phyloP scores from a whole-genome alignment of 2,888 invertebrate genomes.

The Pteria penguin region DNA sequence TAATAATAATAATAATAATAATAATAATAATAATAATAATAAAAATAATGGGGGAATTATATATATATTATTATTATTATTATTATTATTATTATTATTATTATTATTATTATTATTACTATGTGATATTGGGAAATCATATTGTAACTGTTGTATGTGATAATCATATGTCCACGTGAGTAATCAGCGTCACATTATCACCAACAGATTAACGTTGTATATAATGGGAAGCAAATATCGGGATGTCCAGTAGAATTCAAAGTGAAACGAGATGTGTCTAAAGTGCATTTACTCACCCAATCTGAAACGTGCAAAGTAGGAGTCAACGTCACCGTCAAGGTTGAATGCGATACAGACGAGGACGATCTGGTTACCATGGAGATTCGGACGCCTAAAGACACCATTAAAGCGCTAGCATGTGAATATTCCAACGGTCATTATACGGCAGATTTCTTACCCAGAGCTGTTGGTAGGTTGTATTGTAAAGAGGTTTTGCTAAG shows the following conservation, averaged over 20 bases:
- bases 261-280: slow-evolving; percentile 91
- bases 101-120: too few species aligned
- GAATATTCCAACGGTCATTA: slow-evolving; percentile 40
- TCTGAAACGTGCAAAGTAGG: slow-evolving; percentile 53
- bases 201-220: slow-evolving; percentile 83
- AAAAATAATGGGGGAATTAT: too few species aligned
- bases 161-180: too few species aligned
- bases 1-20: too few species aligned
- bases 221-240: slow-evolving; percentile 83
- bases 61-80: too few species aligned
- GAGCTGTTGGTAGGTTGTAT: slow-evolving; percentile 56
- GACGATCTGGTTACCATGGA: slow-evolving; percentile 90
- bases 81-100: too few species aligned
- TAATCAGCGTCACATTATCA: too few species aligned
- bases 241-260: slow-evolving; percentile 88
- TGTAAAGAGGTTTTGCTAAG: neutral
- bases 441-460: slow-evolving; percentile 56
- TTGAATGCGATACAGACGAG: slow-evolving; percentile 26
- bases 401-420: slow-evolving; percentile 74
- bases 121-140: too few species aligned
- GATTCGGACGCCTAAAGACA: slow-evolving; percentile 93
- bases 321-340: slow-evolving; percentile 54
- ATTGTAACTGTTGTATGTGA: too few species aligned
- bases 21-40: too few species aligned
- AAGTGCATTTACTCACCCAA: slow-evolving; percentile 83